Percentiles rank a stretch among this genome's conserved stretches.
Evolutionary conservation across 2,113 vertebrate species (phyloP).

Genomic region (Benitochromis conjunctus): DNA sequence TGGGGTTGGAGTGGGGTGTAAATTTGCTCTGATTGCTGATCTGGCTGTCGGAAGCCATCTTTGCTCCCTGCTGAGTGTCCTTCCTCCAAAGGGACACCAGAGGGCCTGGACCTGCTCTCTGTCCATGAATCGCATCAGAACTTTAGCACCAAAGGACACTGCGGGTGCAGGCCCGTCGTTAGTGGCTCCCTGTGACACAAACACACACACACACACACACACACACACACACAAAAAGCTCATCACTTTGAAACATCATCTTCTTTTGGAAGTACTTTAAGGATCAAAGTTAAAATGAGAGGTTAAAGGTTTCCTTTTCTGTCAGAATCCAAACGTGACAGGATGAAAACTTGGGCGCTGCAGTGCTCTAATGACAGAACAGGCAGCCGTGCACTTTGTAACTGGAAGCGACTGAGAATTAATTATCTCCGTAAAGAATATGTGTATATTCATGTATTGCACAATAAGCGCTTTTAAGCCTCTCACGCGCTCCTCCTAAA

Average conservation of each 20-base stretch:
- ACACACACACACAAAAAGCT: neutral
- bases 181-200: conserved; percentile 63
- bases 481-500: neutral
- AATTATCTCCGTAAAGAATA: neutral
- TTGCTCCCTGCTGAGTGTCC: neutral
- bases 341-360: conserved; percentile 13
- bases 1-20: conserved; percentile 4
- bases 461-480: conserved; percentile 47
- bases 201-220: neutral
- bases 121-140: conserved; percentile 16
- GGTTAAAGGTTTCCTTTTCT: conserved; percentile 19
- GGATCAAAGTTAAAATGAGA: neutral
- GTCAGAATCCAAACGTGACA: neutral
- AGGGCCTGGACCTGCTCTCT: neutral
- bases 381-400: conserved; percentile 24
- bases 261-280: neutral
- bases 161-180: conserved; percentile 33
- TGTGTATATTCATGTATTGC: neutral
- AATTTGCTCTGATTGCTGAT: conserved; percentile 30
- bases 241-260: neutral
- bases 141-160: conserved; percentile 65
- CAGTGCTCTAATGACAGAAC: conserved; percentile 37
- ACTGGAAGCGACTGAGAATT: neutral
- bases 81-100: neutral
- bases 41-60: conserved; percentile 8